Percentiles rank a stretch among this genome's conserved stretches.
Conservation (phyloP, 2,888 invertebrate species). For the Ophioninae sp. region DNA sequence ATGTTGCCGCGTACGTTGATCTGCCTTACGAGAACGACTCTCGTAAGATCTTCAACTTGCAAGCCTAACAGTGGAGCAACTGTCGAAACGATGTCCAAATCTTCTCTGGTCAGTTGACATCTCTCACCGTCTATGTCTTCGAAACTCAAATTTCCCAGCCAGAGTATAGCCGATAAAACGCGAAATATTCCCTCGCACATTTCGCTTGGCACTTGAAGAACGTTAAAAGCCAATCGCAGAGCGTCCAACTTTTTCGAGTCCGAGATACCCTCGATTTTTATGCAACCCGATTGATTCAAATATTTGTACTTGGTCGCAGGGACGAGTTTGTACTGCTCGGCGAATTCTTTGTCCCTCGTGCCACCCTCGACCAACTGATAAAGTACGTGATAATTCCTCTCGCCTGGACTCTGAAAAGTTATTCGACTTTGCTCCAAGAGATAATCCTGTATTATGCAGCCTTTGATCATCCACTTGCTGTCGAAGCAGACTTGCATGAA, state of each 20-base stretch:
- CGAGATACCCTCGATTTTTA: constrained; percentile 85
- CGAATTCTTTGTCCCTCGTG: constrained; percentile 89
- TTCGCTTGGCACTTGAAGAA: constrained; percentile 91
- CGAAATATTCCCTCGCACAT: constrained; percentile 95
- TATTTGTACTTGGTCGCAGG: constrained; percentile 91
- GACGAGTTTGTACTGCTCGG: constrained; percentile 87
- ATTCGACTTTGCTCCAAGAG: constrained; percentile 94
- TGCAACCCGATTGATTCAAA: constrained; percentile 90
- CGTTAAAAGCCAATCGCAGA: constrained; percentile 93
- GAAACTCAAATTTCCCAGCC: constrained; percentile 94
- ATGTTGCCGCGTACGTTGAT: constrained; percentile 96
- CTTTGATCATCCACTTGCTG: constrained; percentile 93
- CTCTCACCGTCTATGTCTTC: constrained; percentile 93
- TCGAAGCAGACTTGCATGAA: constrained; percentile 97
- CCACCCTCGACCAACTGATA: constrained; percentile 95
- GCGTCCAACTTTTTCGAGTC: constrained; percentile 90
- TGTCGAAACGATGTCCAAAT: constrained; percentile 87
- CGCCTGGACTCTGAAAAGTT: constrained; percentile 93
- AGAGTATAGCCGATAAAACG: constrained; percentile 93
- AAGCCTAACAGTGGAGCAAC: constrained; percentile 89
- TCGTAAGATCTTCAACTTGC: constrained; percentile 87
- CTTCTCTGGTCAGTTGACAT: constrained; percentile 88
- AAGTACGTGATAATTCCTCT: constrained; percentile 95
- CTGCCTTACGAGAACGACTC: constrained; percentile 89
- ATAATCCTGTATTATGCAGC: constrained; percentile 95